Base-by-base conservation (phyloP, 2,797 vertebrate genomes). In the Pteropus rufus region DNA sequence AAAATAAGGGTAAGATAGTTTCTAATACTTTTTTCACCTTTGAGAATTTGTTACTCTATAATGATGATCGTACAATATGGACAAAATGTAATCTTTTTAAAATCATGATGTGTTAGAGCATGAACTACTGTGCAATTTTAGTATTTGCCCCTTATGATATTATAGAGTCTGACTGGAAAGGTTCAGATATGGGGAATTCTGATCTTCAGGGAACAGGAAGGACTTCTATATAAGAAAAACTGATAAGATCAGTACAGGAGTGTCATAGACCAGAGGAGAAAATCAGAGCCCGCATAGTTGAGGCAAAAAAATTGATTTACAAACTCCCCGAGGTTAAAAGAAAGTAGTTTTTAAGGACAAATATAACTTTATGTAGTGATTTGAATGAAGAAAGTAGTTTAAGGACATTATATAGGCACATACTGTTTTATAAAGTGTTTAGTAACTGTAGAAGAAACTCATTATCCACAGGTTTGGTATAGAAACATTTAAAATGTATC, bases 71-170 rank as follows among this genome's bases (percentile, higher is more conserved):
- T 76, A 81, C 34, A 62, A 31, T 90, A 49, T 84, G 41, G 34
- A 87, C n/a, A 82, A 80, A 92, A 60, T 91, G n/a, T 49, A 76
- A 80, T 77, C 44, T 95, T 88, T 89, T 86, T 54, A 73, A 91
- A 93, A 65, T 7, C 21, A 49, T 67, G 10, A 10, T 52, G 44
- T 86, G 9, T 76, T 49, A 93, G 29, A 82, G 19, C 44, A 92
- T 84, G 77, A 93, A 69, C 10, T 81, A 46, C 24, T 46, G 12
- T 80, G 10, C 10, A 41, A 29, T 76, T 80, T 83, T 88, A 69
- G 7, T 77, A 41, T 86, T 82, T 92, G 60, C 7, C 44, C 64
- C 11, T 82, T 83, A 65, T 2, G 11, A 83, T 44, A 15, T 85
- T 62, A 88, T 0, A 1, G 10, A 4, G 5, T 67, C 69, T 92